Percentiles rank a stretch among this genome's conserved stretches.
phyloP scores from a whole-genome alignment of 2,113 vertebrate species.

The Clinocottus analis region DNA sequence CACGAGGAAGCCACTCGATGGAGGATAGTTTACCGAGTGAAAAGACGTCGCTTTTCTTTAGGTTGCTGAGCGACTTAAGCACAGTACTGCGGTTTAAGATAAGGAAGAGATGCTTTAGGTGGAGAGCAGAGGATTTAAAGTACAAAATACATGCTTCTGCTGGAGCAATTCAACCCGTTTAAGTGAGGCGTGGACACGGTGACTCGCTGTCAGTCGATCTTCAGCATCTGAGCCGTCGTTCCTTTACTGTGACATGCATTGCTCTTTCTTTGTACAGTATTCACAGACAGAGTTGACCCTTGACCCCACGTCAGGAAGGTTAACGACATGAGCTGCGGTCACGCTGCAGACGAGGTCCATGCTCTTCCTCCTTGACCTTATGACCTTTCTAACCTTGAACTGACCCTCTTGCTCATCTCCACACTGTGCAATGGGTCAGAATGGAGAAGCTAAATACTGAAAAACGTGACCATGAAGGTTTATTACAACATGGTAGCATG shows the following conservation, averaged over 20 bases:
- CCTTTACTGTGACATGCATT: not conserved
- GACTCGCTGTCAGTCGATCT: not conserved
- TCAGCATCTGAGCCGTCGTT: too few species aligned
- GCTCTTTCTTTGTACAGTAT: not conserved
- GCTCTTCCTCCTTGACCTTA: too few species aligned
- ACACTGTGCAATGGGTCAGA: too few species aligned
- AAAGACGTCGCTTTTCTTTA: not conserved
- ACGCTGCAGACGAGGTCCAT: too few species aligned
- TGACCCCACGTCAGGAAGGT: too few species aligned
- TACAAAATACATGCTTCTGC: not conserved
- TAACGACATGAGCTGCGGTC: too few species aligned
- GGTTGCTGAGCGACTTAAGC: slow-evolving; percentile 3
- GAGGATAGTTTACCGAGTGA: not conserved
- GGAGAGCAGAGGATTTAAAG: not conserved
- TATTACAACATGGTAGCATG: too few species aligned
- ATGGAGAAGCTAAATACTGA: too few species aligned
- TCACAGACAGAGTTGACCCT: not conserved
- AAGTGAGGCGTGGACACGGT: not conserved
- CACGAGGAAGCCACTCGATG: not conserved
- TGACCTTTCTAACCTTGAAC: too few species aligned
- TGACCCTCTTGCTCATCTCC: too few species aligned
- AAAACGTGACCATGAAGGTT: too few species aligned
- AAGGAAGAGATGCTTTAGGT: not conserved
- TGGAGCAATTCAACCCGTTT: not conserved
- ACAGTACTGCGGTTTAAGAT: not conserved